These are phyloP conservation scores for Thymelicus lineola DNA, from an alignment of 2,888 invertebrate genomes.

Conservation along the genomic window DNA sequence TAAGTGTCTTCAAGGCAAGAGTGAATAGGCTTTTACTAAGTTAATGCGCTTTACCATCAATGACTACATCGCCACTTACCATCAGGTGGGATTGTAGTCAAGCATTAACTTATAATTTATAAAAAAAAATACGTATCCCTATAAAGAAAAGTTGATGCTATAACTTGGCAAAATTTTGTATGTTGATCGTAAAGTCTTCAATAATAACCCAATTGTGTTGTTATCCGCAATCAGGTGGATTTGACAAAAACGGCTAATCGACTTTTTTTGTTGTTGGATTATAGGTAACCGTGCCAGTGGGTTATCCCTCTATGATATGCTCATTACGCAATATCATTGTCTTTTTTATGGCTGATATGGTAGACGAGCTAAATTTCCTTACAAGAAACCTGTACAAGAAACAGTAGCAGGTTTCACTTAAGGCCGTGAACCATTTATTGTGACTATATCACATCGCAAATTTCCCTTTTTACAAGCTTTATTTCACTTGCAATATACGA, in stretches of 20 bases:
- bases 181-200: neutral
- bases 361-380: neutral
- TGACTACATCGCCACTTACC: too few species aligned
- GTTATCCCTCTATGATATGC: constrained; percentile 55
- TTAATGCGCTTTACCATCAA: too few species aligned
- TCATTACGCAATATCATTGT: constrained; percentile 41
- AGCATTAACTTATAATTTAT: too few species aligned
- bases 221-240: neutral
- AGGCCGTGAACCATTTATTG: neutral
- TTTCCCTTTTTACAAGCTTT: too few species aligned
- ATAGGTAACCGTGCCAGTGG: constrained; percentile 54
- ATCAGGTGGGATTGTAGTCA: too few species aligned
- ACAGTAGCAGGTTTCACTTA: neutral
- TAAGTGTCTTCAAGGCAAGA: too few species aligned
- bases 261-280: constrained; percentile 43
- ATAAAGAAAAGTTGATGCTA: too few species aligned
- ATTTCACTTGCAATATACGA: too few species aligned
- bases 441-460: too few species aligned
- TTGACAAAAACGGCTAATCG: constrained; percentile 25
- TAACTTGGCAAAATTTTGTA: neutral
- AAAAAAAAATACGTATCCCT: neutral
- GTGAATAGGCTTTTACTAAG: too few species aligned
- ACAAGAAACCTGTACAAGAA: neutral
- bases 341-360: constrained; percentile 5
- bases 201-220: neutral